These are phyloP conservation scores for Homarus americanus DNA, from an alignment of 1,140 invertebrate species.

Conservation along the genomic window DNA sequence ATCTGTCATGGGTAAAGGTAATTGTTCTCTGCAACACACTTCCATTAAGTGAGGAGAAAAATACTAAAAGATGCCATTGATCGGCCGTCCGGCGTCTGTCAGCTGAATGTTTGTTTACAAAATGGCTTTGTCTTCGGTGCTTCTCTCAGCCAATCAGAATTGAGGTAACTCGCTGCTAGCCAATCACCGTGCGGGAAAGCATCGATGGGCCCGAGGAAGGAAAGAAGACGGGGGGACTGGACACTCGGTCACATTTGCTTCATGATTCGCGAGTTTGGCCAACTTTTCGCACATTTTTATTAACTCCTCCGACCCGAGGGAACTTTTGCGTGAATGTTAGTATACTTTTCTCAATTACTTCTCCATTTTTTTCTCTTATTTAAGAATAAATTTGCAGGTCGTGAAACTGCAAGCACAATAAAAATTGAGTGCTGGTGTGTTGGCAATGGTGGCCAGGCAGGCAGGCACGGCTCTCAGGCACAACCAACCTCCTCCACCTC, in stretches of 20 bases:
- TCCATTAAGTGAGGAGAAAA: constrained; percentile 73
- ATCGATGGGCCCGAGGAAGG: constrained; percentile 33
- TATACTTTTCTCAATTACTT: not conserved
- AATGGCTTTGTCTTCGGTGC: constrained; percentile 74
- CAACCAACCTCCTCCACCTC: constrained; percentile 26
- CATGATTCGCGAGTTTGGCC: constrained; percentile 50
- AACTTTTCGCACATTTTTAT: constrained; percentile 57
- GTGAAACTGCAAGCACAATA: not conserved
- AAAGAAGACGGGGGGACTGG: constrained; percentile 34
- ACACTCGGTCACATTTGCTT: constrained; percentile 42
- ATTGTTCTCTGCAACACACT: constrained; percentile 56
- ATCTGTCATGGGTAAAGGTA: constrained; percentile 61
- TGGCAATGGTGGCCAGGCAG: constrained; percentile 53
- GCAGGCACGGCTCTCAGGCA: constrained; percentile 42
- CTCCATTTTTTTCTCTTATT: not conserved
- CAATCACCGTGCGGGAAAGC: constrained; percentile 68
- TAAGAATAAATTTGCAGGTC: not conserved
- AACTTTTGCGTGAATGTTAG: not conserved
- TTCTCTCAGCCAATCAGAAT: constrained; percentile 70
- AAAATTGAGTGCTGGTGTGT: constrained; percentile 25
- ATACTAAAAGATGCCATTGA: constrained; percentile 74
- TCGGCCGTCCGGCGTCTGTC: constrained; percentile 75
- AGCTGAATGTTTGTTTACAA: constrained; percentile 76
- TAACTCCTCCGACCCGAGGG: not conserved
- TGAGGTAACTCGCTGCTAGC: constrained; percentile 25